Evolutionary conservation across 2,113 vertebrate species (phyloP), one percentile per base, ranked within the genome.

Genomic region (Paracanthobrama guichenoti): DNA sequence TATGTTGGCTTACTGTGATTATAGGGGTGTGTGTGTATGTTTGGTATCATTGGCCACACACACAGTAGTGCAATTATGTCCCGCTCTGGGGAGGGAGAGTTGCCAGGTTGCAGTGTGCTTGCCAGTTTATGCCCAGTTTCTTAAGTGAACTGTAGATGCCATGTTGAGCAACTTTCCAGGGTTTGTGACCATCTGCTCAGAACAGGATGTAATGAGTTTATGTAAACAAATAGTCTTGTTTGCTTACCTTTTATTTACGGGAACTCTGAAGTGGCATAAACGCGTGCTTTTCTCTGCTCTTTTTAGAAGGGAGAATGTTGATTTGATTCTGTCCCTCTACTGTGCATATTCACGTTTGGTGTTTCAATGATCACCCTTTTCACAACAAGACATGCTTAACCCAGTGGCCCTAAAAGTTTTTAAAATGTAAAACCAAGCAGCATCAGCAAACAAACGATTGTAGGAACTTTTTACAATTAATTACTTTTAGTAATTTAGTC

Each of bases 101-200:
- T 81, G 78, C 84, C 78, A 85, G 44, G 67, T 28, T 88, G 79
- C 55, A n/a, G 44, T 84, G 81, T 42, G 31, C 64, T 74, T 83
- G 81, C 81, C 74, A 83, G 81, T 83, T 87, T 82, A 31, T 60
- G 84, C 64, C 75, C 53, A 46, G 72, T 82, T 50, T 85, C 66
- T 85, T 73, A 67, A 87, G 71, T 67, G 74, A 84, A 84, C 62
- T 86, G 64, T 71, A 71, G 79, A 71, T 81, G 87, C 82, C 59
- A 75, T 86, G 82, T 84, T 84, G 72, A 84, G 79, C 26, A 81
- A 88, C 84, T 86, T 86, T 86, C 53, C 81, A 46, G 71, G 77
- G 84, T 82, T 84, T 84, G 77, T 81, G 87, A 86, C 81, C 87
- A 88, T 88, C 84, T 88, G 84, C 81, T 88, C 71, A 76, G 76